Evolutionary conservation across 2,113 vertebrate genomes (phyloP).

Genomic region (Chroicocephalus ridibundus): DNA sequence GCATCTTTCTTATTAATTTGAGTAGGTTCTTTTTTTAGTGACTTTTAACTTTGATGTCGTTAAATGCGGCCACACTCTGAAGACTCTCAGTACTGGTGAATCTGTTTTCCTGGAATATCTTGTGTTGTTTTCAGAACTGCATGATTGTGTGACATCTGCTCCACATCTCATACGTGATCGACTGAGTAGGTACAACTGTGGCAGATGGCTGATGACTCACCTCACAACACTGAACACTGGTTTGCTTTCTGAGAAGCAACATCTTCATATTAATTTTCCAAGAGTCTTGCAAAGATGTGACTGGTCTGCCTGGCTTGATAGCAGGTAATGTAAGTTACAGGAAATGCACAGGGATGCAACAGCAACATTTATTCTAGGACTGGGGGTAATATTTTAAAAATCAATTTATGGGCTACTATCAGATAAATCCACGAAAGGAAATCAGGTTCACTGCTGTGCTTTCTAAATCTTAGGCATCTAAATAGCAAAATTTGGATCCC

Average conservation of each 20-base stretch:
- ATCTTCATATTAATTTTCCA: constrained; percentile 73
- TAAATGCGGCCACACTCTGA: not conserved
- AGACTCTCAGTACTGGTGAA: constrained; percentile 12
- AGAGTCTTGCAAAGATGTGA: constrained; percentile 62
- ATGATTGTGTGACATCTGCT: constrained; percentile 75
- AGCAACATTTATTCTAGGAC: not conserved
- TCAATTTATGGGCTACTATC: not conserved
- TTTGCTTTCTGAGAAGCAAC: constrained; percentile 73
- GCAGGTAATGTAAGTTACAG: constrained; percentile 34
- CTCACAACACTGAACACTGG: constrained; percentile 53
- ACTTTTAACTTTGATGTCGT: constrained; percentile 32
- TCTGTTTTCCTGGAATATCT: constrained; percentile 69
- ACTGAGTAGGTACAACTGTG: constrained; percentile 58
- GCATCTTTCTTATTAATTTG: not conserved
- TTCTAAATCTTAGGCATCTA: not conserved
- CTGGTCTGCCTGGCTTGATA: constrained; percentile 26
- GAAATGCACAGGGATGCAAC: not conserved
- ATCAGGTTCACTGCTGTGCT: not conserved
- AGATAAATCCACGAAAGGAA: not conserved
- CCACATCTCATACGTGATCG: constrained; percentile 71
- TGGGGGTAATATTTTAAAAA: not conserved
- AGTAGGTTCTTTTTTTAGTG: not conserved
- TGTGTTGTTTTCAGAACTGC: constrained; percentile 69
- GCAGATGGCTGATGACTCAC: constrained; percentile 75
- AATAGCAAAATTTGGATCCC: not conserved